Evolutionary conservation across 2,113 vertebrate species (phyloP), one percentile per base, ranked within the genome.

Genomic region (Sterrhoptilus dennistouni): DNA sequence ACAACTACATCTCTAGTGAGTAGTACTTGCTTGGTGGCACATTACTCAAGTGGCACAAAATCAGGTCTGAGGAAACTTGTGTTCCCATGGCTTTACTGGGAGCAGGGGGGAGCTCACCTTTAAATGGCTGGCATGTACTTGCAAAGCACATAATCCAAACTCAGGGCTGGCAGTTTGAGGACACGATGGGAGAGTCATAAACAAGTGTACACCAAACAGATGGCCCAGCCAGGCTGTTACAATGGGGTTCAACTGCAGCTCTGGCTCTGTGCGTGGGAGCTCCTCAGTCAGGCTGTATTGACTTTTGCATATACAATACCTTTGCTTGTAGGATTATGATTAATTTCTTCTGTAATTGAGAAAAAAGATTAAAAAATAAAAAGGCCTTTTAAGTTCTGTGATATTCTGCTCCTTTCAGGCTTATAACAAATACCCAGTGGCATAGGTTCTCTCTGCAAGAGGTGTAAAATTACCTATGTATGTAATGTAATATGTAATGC

Each of bases 161-260:
- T 36, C 60, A 33, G 79, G 47, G 70, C 87, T 93, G 85, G 77
- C 75, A 91, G 49, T 85, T 68, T 65, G 81, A 94, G 84, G 69
- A 56, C 31, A 56, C 5, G 65, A 87, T 49, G 77, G 79, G 78
- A 85, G 90, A 93, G 81, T 52, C 91, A 89, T 64, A 90, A 94
- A 79, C 63, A 93, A 85, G 79, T 1, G 0, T 72, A 80, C 81
- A 90, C 71, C 54, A 83, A 89, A 84, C 87, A 96, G 92, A 94
- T 96, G 93, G 93, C 90, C 80, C 56, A 92, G 79, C 40, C 88
- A 92, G 89, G 40, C 90, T 96, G 90, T 64, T 96, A 90, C 72
- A 93, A 74, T 1, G 1, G 84, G 76, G 76, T 81, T 93, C 56
- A 66, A 60, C 83, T 70, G 71, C 72, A 91, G 91, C 83, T 93